Base-by-base conservation (phyloP, 2,797 vertebrate species). In the Gorsachius magnificus region DNA sequence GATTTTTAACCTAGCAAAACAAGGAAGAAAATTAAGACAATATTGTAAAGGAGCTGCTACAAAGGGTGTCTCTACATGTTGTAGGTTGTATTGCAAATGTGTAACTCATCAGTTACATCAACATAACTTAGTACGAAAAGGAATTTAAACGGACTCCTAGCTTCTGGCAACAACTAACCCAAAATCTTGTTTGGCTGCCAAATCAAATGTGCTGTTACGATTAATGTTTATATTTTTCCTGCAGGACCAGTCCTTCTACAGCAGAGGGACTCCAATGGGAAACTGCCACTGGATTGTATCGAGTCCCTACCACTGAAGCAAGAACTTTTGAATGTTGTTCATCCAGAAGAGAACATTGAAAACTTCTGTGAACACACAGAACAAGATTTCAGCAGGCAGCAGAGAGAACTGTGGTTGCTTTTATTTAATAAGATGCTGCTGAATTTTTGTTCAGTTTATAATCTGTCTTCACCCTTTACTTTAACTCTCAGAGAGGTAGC, bases 211-310 rank as follows among this genome's bases (percentile, higher is more conserved):
- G 33, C 64, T 80, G 21, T 46, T 93, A 12, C 35, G 81, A 54
- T 83, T 77, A 97, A 94, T 48, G 89, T 90, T 96, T 94, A 5
- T 80, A 12, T 94, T 98, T 96, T 94, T 63, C 84, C 91, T 97
- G 74, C 97, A 99, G 99, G 99, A 89, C 98, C 99, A 31, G 70
- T 92, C 79, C 98, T 99, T 92, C 97, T 99, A 63, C 98, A 98
- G 90, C 98, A 99, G 87, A 98, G 96, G 31, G 98, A 99, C 81
- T 70, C 77, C 75, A 15, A 86, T 1, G 98, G 98, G 29, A 97
- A 94, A n/a, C 95, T 98, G 11, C 97, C 98, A 5, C 97, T 99
- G 97, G 99, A 99, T 97, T 97, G 98, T 93, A 95, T 99, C 56
- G 79, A 97, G 22, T 96, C 97, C 4, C 17, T 89, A 13, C 58